Evolutionary conservation across 2,888 invertebrate species (phyloP).

Genomic region (Frankliniella intonsa): DNA sequence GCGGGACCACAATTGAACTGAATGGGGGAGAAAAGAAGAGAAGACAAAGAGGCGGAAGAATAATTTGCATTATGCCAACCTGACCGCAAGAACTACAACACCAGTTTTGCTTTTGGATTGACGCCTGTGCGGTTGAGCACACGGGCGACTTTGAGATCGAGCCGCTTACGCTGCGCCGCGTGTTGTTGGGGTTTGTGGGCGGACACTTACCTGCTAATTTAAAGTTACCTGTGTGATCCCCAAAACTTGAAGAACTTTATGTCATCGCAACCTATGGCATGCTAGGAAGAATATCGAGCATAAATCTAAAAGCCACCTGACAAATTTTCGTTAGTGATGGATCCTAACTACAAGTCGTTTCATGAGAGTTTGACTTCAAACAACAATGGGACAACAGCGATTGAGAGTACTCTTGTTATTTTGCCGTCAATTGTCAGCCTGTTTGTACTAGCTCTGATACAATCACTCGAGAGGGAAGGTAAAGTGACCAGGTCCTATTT

Average conservation of each 20-base stretch:
- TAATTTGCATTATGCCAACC: too few relatives aligned
- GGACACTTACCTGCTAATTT: neutral
- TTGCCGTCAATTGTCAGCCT: neutral
- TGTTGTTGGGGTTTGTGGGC: neutral
- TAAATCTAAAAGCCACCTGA: neutral
- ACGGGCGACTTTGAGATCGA: too few relatives aligned
- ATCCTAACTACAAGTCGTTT: slow-evolving; percentile 48
- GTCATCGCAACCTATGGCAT: neutral
- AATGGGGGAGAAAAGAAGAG: too few relatives aligned
- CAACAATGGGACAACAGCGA: slow-evolving; percentile 42
- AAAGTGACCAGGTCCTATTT: slow-evolving; percentile 36
- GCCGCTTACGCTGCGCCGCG: too few relatives aligned
- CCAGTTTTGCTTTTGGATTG: too few relatives aligned
- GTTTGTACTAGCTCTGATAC: neutral
- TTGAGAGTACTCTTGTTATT: slow-evolving; percentile 40
- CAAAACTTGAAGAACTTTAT: neutral
- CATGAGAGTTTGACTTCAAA: slow-evolving; percentile 53
- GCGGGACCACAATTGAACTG: too few relatives aligned
- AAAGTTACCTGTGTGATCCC: neutral
- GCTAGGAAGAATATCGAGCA: neutral
- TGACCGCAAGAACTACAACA: too few relatives aligned
- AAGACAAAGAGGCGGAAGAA: too few relatives aligned
- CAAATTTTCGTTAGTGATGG: slow-evolving; percentile 41
- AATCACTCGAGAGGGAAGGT: neutral
- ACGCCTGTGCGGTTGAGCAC: too few relatives aligned